A percentile compares a stretch with the other conserved stretches of the same genome.
Conservation (phyloP, 2,888 invertebrate genomes). For the Podabrus alpinus region DNA sequence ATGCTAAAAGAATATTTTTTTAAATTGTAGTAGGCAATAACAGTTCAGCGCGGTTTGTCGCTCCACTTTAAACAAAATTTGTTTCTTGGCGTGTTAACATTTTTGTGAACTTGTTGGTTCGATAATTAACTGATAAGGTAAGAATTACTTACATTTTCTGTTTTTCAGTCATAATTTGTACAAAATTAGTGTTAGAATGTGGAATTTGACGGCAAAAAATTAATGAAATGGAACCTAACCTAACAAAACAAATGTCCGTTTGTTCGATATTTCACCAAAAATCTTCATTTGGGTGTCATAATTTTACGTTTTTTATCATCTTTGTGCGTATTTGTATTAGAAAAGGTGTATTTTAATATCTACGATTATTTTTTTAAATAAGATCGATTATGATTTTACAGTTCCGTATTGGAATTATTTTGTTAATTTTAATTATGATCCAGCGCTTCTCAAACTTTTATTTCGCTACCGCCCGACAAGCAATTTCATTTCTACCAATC, state of each 20-base stretch:
- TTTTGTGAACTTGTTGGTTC: neutral
- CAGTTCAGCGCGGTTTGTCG: neutral
- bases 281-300: neutral
- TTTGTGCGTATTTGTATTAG: neutral
- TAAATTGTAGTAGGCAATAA: constrained; percentile 3
- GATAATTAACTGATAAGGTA: constrained; percentile 16
- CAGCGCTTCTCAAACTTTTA: neutral
- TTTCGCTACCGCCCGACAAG: no score
- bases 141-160: constrained; percentile 47
- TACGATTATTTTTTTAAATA: neutral
- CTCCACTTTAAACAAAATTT: neutral
- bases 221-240: neutral
- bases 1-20: constrained; percentile 60
- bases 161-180: constrained; percentile 40
- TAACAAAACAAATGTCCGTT: neutral
- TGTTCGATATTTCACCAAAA: neutral
- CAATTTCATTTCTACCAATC: no score
- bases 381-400: neutral
- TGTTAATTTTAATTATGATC: neutral
- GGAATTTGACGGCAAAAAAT: neutral
- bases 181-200: neutral
- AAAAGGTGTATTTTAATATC: neutral
- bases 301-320: neutral
- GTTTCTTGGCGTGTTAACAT: neutral
- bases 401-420: neutral